These are phyloP conservation scores for Gallirallus australis DNA, from an alignment of 2,797 vertebrate genomes.

Conservation along the genomic window DNA sequence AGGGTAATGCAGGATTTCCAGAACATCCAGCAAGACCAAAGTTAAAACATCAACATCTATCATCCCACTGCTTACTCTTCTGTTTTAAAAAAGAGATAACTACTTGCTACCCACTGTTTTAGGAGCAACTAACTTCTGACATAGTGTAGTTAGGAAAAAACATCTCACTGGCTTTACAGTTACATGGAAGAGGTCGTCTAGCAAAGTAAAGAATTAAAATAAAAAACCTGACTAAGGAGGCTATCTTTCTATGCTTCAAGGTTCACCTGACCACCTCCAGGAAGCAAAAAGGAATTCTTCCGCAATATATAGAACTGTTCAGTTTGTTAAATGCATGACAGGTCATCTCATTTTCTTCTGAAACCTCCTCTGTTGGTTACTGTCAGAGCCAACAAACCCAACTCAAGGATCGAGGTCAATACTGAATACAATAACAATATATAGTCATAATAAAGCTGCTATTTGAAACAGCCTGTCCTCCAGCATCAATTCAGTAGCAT, in stretches of 20 bases:
- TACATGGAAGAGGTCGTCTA: neutral
- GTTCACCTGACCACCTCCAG: neutral
- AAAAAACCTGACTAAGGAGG: neutral
- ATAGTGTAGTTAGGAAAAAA: neutral
- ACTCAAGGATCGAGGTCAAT: neutral
- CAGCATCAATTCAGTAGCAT: neutral
- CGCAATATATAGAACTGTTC: neutral
- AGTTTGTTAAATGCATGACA: neutral
- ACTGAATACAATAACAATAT: neutral
- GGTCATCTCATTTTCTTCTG: neutral
- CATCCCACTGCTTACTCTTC: neutral
- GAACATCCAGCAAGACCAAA: neutral
- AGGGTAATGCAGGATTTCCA: neutral
- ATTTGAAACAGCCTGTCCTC: neutral
- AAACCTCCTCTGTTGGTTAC: neutral
- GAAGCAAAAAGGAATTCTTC: neutral
- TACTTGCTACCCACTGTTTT: neutral
- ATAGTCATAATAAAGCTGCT: neutral
- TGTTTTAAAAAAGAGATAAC: slow-evolving; percentile 39
- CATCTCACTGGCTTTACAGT: neutral
- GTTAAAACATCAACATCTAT: neutral
- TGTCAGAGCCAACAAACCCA: neutral
- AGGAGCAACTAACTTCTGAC: neutral
- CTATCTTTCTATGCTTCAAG: neutral
- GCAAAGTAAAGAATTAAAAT: neutral